These are phyloP conservation scores for Molorchus minor DNA, from an alignment of 2,888 invertebrate genomes.

Conservation along the genomic window DNA sequence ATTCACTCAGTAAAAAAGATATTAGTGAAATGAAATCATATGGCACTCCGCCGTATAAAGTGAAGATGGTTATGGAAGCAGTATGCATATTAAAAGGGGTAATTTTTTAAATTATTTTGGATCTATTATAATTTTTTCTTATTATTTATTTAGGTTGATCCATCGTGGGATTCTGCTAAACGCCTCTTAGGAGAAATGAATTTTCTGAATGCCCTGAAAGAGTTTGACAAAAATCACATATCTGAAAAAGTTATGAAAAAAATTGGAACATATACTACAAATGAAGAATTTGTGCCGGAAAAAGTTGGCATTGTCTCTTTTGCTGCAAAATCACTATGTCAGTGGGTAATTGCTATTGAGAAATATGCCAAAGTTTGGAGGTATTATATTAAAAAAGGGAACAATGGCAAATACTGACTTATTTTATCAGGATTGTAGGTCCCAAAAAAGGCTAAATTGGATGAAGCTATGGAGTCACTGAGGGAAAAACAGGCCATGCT, in stretches of 20 bases:
- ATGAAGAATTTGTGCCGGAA: conserved; percentile 87
- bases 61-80: conserved; percentile 90
- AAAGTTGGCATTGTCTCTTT: conserved; percentile 85
- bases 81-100: conserved; percentile 81
- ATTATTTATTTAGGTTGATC: conserved; percentile 67
- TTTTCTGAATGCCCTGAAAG: conserved; percentile 79
- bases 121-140: conserved; percentile 2
- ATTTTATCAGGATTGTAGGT: conserved; percentile 74
- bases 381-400: conserved; percentile 60
- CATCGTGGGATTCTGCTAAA: conserved; percentile 89
- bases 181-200: conserved; percentile 83
- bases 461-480: conserved; percentile 78
- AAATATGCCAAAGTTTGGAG: conserved; percentile 89
- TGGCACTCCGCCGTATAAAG: conserved; percentile 84
- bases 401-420: conserved; percentile 22
- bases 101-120: conserved; percentile 50
- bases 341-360: conserved; percentile 93
- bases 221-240: conserved; percentile 90
- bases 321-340: conserved; percentile 87
- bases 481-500: conserved; percentile 82
- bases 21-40: conserved; percentile 92
- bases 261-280: conserved; percentile 80
- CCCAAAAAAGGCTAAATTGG: conserved; percentile 86
- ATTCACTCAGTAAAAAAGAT: conserved; percentile 85
- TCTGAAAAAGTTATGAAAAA: conserved; percentile 82